phyloP scores from a whole-genome alignment of 2,888 invertebrate species.

The Dicyrtomina minuta region DNA sequence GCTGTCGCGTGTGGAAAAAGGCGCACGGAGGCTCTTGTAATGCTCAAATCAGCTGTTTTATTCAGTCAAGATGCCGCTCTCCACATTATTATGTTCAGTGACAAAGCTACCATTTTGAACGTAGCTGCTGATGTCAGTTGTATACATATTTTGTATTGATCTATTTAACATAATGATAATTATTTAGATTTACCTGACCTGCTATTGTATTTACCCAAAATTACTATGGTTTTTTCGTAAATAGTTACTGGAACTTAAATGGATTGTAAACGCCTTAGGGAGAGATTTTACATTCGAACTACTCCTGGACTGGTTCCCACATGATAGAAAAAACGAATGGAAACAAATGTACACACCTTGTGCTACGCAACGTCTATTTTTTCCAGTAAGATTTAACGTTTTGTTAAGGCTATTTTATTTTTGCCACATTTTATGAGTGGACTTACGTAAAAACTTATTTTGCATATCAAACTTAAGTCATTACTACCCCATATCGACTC shows the following conservation, averaged over 20 bases:
- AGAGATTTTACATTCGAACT: conserved; percentile 26
- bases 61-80: conserved; percentile 15
- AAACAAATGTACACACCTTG: conserved; percentile 87
- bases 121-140: neutral
- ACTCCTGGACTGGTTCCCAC: conserved; percentile 28
- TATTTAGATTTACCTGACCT: no score
- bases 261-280: conserved; percentile 2
- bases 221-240: neutral
- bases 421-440: neutral
- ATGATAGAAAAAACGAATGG: conserved; percentile 62
- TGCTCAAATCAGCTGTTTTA: conserved; percentile 15
- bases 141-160: neutral
- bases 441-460: no score
- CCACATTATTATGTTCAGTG: conserved; percentile 9
- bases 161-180: no score
- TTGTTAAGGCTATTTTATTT: no score
- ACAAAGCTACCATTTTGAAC: neutral
- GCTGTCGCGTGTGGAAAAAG: conserved; percentile 11
- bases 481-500: conserved; percentile 68
- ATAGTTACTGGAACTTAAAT: conserved; percentile 13
- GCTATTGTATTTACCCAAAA: no score
- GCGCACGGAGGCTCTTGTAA: neutral
- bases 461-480: conserved; percentile 12
- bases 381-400: conserved; percentile 74
- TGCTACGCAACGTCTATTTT: conserved; percentile 87